Evolutionary conservation across 1,140 invertebrate species (phyloP), one percentile per base, ranked within the genome.

Genomic region (Dreissena rostriformis): DNA sequence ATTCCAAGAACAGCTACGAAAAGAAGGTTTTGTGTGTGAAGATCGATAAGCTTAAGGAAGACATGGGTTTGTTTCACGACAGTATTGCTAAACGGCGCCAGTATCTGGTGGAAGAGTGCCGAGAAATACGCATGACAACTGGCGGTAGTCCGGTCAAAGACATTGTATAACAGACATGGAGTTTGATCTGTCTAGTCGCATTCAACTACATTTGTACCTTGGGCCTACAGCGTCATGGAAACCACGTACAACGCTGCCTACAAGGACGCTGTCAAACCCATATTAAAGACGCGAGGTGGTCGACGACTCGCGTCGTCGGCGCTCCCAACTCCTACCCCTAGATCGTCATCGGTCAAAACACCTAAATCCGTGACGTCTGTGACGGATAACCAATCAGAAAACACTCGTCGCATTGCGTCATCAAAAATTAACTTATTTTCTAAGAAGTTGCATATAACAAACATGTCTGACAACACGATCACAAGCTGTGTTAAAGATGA

Each of bases 141-240:
- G 79, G 79, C 24, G 70, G 28, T 15, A 73, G 79, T 61, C 70
- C 51, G 15, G 53, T 26, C 79, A 68, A 0, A 11, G 8, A n/a
- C 29, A 57, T 24, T 53, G 72, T 82, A 24, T 66, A 5, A 28
- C 66, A 17, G 71, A 74, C 39, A n/a, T 57, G 17, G 15, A 63
- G 10, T 74, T 73, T 74, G 79, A 73, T 24, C 66, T 74, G 19
- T 65, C 71, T 6, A 73, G 72, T 29, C 79, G 79, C 7, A 52
- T 82, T 1, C 71, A 53, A 1, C 79, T 57, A 57, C 12, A 12
- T 19, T 14, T 12, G 53, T 57, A 0, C 79, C 79, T 2, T 82
- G 79, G 79, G 79, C 79, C 17, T 82, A 82, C 79, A 82, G 79
- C 28, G 71, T 74, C 4, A 82, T 73, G 70, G 71, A 82, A 53